Evolutionary conservation across 2,113 vertebrate species (phyloP), one percentile per base, ranked within the genome.

Genomic region (Tupaia tana): DNA sequence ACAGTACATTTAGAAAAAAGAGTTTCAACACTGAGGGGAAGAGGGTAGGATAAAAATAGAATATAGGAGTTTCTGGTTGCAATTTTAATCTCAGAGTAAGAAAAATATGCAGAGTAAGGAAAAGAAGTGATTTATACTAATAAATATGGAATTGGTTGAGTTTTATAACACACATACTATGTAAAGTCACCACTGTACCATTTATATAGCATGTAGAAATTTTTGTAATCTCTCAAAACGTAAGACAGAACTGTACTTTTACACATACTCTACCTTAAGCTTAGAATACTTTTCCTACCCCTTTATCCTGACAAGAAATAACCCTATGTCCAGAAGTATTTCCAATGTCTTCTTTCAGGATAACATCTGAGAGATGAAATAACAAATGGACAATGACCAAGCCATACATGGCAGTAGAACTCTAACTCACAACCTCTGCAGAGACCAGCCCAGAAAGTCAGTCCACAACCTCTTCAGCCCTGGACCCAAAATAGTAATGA

Each of bases 1-100:
- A 79, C 25, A 64, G 29, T 24, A 59, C 95, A 83, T 34, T 95
- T 95, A 89, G 16, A 58, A 70, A 86, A 19, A 34, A 88, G 54
- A 77, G 25, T 6, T 52, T 59, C 79, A 61, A 24, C 16, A 61
- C 77, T 69, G 63, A 70, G 14, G 66, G 67, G 20, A 22, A 89
- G 52, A 22, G 67, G 43, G 13, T 54, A 77, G 8, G 16, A 71
- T 83, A 54, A 96, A 96, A 94, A 80, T 80, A 80, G 83, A 67
- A 77, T 34, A 22, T 4, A 54, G 25, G 73, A 58, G 74, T 73
- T 12, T 7, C 69, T 74, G 4, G 70, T 20, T 77, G 25, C 34
- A 87, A 85, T 64, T 66, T 86, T 89, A 77, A 73, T 73, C 77
- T 89, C 22, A 59, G 58, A 84, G 34, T 78, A 74, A 91, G 27